A percentile compares a stretch with the other conserved stretches of the same genome.
Evolutionary conservation across 2,113 vertebrate species (phyloP).

Genomic region (Mus musculus): GRCm39 chr5:53217001-53217500

Average conservation of each 20-base stretch:
- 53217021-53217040: too few species aligned
- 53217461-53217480: neutral
- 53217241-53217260: neutral
- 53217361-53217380: neutral
- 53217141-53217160: neutral
- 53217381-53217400: neutral
- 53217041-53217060: neutral
- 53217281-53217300: neutral
- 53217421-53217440: neutral
- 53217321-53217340: neutral
- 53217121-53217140: neutral
- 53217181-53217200: neutral
- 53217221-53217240: neutral
- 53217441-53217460: neutral
- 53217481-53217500: neutral
- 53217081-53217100: neutral
- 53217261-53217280: fast-evolving
- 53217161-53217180: neutral
- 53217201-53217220: neutral
- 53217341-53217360: neutral
- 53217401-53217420: neutral
- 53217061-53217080: fast-evolving
- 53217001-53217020: neutral
- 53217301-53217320: neutral
- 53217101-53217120: neutral